Conservation (phyloP, 2,113 vertebrate species). For the Oceanites oceanicus region DNA sequence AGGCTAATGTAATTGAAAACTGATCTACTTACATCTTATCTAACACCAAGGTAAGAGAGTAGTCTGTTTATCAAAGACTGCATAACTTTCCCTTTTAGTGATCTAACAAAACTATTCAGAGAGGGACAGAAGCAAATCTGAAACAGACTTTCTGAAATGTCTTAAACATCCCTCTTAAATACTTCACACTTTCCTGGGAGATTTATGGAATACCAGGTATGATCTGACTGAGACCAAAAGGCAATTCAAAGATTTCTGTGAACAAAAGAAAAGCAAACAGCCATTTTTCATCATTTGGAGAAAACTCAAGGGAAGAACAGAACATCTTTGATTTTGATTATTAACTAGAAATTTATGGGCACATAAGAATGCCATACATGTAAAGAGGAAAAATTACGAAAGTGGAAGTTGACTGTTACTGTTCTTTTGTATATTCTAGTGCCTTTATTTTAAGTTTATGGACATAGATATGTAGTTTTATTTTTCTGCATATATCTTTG, state of each 20-base stretch:
- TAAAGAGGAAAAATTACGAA: background rate
- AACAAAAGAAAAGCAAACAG: background rate
- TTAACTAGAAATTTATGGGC: background rate
- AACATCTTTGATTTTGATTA: constrained; percentile 15
- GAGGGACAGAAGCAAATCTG: background rate
- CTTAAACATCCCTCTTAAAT: background rate
- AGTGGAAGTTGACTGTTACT: background rate
- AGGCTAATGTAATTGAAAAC: background rate
- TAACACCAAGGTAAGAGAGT: background rate
- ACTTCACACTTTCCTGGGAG: background rate
- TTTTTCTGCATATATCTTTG: background rate
- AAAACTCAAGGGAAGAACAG: background rate
- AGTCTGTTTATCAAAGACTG: background rate
- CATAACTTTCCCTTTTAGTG: background rate
- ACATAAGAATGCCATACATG: background rate
- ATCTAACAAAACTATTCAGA: background rate
- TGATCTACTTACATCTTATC: background rate
- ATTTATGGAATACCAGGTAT: background rate
- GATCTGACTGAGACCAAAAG: background rate
- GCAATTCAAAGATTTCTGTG: background rate
- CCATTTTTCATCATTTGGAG: background rate
- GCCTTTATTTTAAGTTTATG: background rate
- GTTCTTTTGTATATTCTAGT: background rate
- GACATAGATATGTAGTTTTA: background rate
- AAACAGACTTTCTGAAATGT: background rate